These are phyloP conservation scores for Gouania willdenowi DNA, from an alignment of 2,797 vertebrate genomes.

Conservation along the genomic window DNA sequence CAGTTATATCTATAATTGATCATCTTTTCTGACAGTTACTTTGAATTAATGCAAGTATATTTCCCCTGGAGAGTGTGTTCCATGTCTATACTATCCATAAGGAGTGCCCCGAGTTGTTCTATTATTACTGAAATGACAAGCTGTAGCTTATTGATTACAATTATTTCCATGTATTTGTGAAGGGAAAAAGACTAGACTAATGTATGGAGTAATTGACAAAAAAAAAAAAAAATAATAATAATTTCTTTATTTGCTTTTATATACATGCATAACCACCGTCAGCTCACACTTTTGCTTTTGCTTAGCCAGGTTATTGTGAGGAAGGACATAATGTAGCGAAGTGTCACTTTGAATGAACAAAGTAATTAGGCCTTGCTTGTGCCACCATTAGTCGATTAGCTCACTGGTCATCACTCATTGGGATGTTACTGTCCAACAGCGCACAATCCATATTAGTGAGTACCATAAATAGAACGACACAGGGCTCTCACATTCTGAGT, in stretches of 20 bases:
- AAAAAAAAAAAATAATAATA: too few species aligned
- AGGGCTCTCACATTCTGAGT: slow-evolving; percentile 15
- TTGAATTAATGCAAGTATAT: slow-evolving; percentile 38
- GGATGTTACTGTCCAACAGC: slow-evolving; percentile 22
- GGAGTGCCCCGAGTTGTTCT: slow-evolving; percentile 4
- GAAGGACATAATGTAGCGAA: slow-evolving; percentile 40
- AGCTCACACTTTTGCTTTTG: slow-evolving; percentile 36
- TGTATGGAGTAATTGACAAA: too few species aligned
- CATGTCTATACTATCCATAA: slow-evolving; percentile 11
- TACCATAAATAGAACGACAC: slow-evolving; percentile 7
- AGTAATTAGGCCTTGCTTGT: slow-evolving; percentile 53
- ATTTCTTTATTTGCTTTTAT: too few species aligned
- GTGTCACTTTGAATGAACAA: slow-evolving; percentile 49
- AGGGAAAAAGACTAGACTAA: too few species aligned
- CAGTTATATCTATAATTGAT: too few species aligned
- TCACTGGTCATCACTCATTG: slow-evolving; percentile 29
- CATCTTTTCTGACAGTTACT: slow-evolving; percentile 36
- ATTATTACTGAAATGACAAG: slow-evolving; percentile 8
- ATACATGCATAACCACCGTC: slow-evolving; percentile 18
- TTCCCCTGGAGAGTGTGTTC: slow-evolving; percentile 9
- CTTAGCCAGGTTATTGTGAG: slow-evolving; percentile 51
- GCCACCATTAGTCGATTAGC: slow-evolving; percentile 52
- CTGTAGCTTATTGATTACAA: slow-evolving; percentile 19
- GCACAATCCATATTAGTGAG: slow-evolving; percentile 3
- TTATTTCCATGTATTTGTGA: slow-evolving; percentile 19